phyloP scores from a whole-genome alignment of 2,797 vertebrate species.

The Onychomys torridus region DNA sequence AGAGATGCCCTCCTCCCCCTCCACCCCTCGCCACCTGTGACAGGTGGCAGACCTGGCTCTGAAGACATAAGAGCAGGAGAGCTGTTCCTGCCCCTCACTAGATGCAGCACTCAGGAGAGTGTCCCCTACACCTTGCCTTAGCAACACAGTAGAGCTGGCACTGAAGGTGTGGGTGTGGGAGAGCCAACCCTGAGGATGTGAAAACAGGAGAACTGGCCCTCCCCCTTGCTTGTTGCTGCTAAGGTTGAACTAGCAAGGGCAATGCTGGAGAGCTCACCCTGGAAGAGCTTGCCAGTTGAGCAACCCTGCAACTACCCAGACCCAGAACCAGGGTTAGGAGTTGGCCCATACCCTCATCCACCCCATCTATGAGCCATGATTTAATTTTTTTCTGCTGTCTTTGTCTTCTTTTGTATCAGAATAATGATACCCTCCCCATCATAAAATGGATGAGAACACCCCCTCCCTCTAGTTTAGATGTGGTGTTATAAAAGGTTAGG shows the following conservation, averaged over 20 bases:
- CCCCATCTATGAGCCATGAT: not conserved
- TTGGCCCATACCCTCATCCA: not conserved
- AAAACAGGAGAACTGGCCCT: not conserved
- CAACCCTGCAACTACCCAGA: not conserved
- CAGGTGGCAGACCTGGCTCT: not conserved
- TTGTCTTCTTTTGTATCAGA: not conserved
- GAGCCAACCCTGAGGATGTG: not conserved
- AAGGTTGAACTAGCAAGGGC: not conserved
- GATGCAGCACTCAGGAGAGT: not conserved
- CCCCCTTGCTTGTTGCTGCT: not conserved
- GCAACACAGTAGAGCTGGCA: not conserved
- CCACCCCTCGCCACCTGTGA: not conserved
- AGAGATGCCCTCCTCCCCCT: not conserved
- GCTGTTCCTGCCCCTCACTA: no score
- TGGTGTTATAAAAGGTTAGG: not conserved
- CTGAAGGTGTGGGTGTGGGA: not conserved
- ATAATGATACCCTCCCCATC: not conserved
- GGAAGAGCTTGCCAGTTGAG: not conserved
- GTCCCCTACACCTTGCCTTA: not conserved
- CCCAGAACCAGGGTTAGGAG: not conserved
- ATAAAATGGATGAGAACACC: not conserved
- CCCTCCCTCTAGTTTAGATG: not conserved
- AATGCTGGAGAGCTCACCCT: not conserved
- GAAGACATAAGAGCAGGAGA: not conserved
- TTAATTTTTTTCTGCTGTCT: not conserved